phyloP scores from a whole-genome alignment of 2,888 invertebrate genomes.

The Oscheius onirici region DNA sequence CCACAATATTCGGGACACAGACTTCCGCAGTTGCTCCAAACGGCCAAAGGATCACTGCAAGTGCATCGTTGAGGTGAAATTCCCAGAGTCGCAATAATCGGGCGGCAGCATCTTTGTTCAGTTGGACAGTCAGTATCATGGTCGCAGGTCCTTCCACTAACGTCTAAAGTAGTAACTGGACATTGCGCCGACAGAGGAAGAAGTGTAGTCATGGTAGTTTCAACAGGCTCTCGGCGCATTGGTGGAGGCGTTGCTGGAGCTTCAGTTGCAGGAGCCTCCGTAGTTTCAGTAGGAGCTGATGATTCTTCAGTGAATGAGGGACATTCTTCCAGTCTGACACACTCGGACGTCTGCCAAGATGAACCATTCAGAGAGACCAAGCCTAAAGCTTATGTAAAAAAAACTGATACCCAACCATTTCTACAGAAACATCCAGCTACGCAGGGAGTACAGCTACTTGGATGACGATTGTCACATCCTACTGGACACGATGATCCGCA shows the following conservation, averaged over 20 bases:
- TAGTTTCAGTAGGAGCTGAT: constrained; percentile 2
- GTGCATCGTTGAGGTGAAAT: constrained; percentile 55
- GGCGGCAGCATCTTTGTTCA: constrained; percentile 40
- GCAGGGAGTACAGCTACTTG: constrained; percentile 64
- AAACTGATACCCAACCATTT: constrained; percentile 43
- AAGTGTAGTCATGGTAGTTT: constrained; percentile 12
- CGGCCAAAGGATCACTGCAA: constrained; percentile 54
- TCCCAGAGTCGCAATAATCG: constrained; percentile 50
- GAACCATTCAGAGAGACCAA: constrained; percentile 51
- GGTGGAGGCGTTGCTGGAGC: not conserved
- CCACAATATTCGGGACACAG: constrained; percentile 61
- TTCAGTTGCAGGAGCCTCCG: constrained; percentile 22
- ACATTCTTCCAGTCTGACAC: constrained; percentile 55
- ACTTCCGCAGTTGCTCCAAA: constrained; percentile 55
- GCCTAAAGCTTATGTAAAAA: constrained; percentile 21
- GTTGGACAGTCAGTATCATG: constrained; percentile 52
- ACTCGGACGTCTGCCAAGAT: constrained; percentile 56
- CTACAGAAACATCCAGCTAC: constrained; percentile 66
- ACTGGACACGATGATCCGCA: constrained; percentile 67
- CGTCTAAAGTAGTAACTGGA: constrained; percentile 53
- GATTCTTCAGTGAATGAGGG: constrained; percentile 28
- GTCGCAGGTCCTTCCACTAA: constrained; percentile 50
- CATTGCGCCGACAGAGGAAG: constrained; percentile 30
- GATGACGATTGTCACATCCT: constrained; percentile 63
- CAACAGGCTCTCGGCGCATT: not conserved